A percentile compares a stretch with the other conserved stretches of the same genome.
phyloP scores from a whole-genome alignment of 2,888 invertebrate species.

The Phalera bucephala region DNA sequence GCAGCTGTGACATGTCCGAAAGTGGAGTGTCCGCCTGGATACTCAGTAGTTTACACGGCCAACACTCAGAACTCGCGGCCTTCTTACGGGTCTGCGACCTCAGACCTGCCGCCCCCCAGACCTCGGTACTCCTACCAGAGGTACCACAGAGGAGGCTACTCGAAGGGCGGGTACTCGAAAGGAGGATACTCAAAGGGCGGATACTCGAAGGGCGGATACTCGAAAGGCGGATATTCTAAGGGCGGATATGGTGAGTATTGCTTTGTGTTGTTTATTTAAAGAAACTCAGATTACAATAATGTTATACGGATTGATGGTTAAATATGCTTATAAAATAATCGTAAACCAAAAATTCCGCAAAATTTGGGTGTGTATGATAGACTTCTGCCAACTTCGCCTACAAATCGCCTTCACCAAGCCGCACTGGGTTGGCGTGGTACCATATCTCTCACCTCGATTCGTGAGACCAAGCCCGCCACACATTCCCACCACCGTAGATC shows the following conservation, averaged over 20 bases:
- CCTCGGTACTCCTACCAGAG: conserved; percentile 64
- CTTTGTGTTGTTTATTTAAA: no score
- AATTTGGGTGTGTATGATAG: no score
- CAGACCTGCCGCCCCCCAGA: conserved; percentile 69
- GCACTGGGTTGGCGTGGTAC: no score
- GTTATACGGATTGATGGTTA: no score
- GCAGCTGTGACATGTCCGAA: conserved; percentile 72
- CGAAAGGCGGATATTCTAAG: conserved; percentile 56
- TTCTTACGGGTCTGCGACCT: conserved; percentile 78
- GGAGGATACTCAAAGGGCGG: conserved; percentile 51
- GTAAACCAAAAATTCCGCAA: no score
- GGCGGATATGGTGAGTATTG: conserved; percentile 42
- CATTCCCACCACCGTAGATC: no score
- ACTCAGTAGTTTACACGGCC: conserved; percentile 73
- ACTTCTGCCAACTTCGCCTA: no score
- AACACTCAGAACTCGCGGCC: conserved; percentile 82
- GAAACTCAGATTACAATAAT: no score
- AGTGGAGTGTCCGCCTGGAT: conserved; percentile 85
- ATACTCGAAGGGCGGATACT: conserved; percentile 39
- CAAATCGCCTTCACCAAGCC: no score
- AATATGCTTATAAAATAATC: no score
- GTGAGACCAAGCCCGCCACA: no score
- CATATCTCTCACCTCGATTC: no score
- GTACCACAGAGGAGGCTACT: conserved; percentile 50
- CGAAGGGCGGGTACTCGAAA: conserved; percentile 45